phyloP scores from a whole-genome alignment of 53 echinoderm and acorn worm genomes.

The Paracentrotus lividus region DNA sequence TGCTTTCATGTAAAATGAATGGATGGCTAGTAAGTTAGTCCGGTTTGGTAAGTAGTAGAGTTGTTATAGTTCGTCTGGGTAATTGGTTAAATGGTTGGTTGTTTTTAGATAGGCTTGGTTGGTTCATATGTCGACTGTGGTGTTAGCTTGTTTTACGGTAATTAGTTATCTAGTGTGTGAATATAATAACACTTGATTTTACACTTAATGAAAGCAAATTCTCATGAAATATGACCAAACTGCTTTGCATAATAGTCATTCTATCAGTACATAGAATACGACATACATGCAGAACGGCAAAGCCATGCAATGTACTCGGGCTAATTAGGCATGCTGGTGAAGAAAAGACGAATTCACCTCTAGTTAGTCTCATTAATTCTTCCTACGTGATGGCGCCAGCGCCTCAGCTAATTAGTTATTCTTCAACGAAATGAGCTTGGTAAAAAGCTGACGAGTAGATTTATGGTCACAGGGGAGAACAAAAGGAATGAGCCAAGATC shows the following conservation, averaged over 20 bases:
- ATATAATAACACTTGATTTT: background rate
- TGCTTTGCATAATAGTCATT: background rate
- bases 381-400: conserved; percentile 14
- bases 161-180: background rate
- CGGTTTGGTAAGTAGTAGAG: no score
- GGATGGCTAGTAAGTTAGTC: background rate
- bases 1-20: no score
- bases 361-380: background rate
- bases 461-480: background rate
- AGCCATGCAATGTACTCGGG: background rate
- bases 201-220: background rate
- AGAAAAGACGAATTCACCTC: conserved; percentile 15
- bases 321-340: conserved; percentile 13
- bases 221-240: background rate
- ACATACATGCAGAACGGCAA: background rate
- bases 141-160: background rate
- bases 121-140: background rate
- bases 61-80: background rate
- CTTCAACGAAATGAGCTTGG: background rate
- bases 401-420: conserved; percentile 19
- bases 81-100: background rate
- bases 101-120: background rate
- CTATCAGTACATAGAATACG: background rate
- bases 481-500: background rate
- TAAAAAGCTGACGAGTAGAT: background rate